Evolutionary conservation across 2,113 vertebrate species (phyloP), one percentile per base, ranked within the genome.

Genomic region (Terrapene triunguis): DNA sequence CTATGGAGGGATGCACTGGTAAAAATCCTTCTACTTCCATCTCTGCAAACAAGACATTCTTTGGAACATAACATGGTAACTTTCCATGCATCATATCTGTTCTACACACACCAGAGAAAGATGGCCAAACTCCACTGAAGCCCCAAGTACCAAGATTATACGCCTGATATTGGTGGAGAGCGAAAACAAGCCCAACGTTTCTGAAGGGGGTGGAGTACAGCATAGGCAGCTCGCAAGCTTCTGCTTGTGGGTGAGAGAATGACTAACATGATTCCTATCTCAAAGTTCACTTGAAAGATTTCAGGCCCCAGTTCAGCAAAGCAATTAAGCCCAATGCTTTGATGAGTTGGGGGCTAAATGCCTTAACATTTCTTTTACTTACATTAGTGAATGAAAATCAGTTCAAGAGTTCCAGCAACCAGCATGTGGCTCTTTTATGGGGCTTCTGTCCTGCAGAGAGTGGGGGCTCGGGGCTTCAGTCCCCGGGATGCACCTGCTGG

Each of bases 181-280:
- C 84, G 76, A 96, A 96, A 91, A 84, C 57, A 96, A 95, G 50
- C 38, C 82, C 82, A 88, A 25, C 59, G 95, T 84, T 91, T 84
- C 74, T 81, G 29, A 72, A 51, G 91, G 94, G 81, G 44, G 50
- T 59, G 85, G 91, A 51, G 50, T 80, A 89, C 65, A 89, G 91
- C 8, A 82, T 91, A 93, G 87, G 47, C 86, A 90, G 92, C 94
- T 95, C 90, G 95, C 93, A 47, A 1, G 8, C 17, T 69, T 9
- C 84, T 53, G 59, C 44, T 25, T 38, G 48, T 81, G 74, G 65
- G 50, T 22, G 38, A 38, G 53, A 87, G 80, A 32, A 89, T 80
- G 87, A 95, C 82, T 92, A 83, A 74, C 0, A 0, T 44, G 2
- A 27, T 65, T 85, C 24, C 12, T 59, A 48, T 80, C 42, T 86